These are phyloP conservation scores for Anseranas semipalmata DNA, from an alignment of 2,113 vertebrate species.

Conservation along the genomic window DNA sequence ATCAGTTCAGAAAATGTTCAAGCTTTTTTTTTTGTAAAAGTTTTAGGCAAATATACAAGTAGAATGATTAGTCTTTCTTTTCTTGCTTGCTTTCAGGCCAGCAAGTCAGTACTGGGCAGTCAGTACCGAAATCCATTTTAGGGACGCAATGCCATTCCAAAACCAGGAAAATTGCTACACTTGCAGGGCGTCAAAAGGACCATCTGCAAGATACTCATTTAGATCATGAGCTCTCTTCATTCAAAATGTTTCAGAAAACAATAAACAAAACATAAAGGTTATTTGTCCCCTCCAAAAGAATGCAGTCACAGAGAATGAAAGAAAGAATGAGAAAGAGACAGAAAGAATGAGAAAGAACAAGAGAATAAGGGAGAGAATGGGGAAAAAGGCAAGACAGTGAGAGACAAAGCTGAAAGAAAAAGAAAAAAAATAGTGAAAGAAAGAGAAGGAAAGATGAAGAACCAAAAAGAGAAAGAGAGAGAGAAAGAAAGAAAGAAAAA, in stretches of 20 bases:
- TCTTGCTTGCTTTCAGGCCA: not conserved
- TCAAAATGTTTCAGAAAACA: not conserved
- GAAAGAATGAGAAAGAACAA: no score
- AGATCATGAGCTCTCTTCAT: not conserved
- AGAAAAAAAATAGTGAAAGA: not conserved
- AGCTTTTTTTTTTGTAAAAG: not conserved
- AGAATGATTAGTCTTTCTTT: not conserved
- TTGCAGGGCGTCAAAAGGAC: not conserved
- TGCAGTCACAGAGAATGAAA: not conserved
- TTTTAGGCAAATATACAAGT: not conserved
- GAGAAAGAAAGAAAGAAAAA: no score
- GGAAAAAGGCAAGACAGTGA: not conserved
- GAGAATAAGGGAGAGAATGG: no score
- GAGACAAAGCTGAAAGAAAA: not conserved
- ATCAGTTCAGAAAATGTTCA: not conserved
- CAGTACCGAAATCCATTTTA: not conserved
- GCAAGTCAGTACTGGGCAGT: not conserved
- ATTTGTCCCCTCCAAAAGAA: not conserved
- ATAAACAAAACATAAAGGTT: slow-evolving; percentile 31
- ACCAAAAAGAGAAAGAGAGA: rapidly evolving
- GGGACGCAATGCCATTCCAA: not conserved
- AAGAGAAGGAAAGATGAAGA: no score
- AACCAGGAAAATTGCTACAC: not conserved
- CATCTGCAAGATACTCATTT: not conserved
- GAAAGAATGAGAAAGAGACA: not conserved